Percentiles rank a stretch among this genome's conserved stretches.
Evolutionary conservation across 2,888 invertebrate species (phyloP).

Genomic region (Bellardia bayeri): DNA sequence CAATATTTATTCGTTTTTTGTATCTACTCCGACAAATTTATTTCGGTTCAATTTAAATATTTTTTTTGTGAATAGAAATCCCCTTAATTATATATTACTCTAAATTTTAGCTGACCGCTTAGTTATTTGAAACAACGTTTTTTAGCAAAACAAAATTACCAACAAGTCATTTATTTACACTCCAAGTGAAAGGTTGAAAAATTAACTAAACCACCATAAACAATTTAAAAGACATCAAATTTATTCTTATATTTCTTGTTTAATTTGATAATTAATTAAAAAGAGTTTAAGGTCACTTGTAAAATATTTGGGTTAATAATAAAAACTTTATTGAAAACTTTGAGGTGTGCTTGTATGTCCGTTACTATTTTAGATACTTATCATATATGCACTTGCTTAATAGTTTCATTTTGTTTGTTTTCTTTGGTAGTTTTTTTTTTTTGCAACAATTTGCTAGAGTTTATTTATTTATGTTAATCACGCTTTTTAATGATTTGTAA

Average conservation of each 20-base stretch:
- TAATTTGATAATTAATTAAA: slow-evolving; percentile 27
- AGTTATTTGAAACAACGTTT: too few relatives aligned
- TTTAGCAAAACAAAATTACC: too few relatives aligned
- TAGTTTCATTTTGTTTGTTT: not conserved
- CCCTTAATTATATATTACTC: not conserved
- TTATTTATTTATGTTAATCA: slow-evolving; percentile 27
- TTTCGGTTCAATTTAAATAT: not conserved
- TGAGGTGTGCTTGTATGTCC: slow-evolving; percentile 2
- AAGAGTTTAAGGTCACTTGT: slow-evolving; percentile 34
- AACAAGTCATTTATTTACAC: too few relatives aligned
- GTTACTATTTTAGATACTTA: slow-evolving; percentile 2
- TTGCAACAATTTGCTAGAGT: not conserved
- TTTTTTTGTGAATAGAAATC: not conserved
- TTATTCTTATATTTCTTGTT: slow-evolving; percentile 14
- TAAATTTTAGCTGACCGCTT: too few relatives aligned
- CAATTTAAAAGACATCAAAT: not conserved
- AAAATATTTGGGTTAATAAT: slow-evolving; percentile 29
- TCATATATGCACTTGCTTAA: not conserved
- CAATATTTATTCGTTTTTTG: not conserved
- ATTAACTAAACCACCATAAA: not conserved
- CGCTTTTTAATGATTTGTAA: slow-evolving; percentile 15
- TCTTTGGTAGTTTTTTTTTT: not conserved
- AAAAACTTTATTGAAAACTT: slow-evolving; percentile 5
- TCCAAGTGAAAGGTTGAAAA: not conserved
- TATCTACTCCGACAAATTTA: not conserved